Base-by-base conservation (phyloP, 2,888 invertebrate species). In the Byasa hedistus region DNA sequence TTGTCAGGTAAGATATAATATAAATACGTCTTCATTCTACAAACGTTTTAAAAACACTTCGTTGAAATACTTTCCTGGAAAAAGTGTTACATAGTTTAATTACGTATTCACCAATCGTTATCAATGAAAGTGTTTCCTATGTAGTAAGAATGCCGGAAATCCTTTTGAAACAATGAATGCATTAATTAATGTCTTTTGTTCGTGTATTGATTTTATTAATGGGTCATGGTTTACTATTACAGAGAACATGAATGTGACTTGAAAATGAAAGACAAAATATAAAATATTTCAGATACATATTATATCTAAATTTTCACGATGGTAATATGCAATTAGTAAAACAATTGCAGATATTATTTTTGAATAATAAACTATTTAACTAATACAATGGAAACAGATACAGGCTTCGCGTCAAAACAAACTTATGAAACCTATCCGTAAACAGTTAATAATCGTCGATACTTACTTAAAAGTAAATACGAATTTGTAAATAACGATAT, bases 401-500 rank as follows among this genome's bases (percentile, higher is more conserved):
- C 68, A 62, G 61, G 65, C 60, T 24, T 54, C 61, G 56, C 65
- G 61, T 68, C 63, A 68, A 65, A 64, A 61, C 54, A 61, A 65
- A 64, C 69, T 70, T 66, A 68, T 62, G 54, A 69, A 71, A 69
- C 60, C 59, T 65, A 58, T 69, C 65, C 57, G 52, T 59, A 65
- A 65, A 69, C 68, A 68, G 64, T 64, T 65, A 66, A 68, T 69
- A 69, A 68, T 69, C 66, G 58, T 61, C 68, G 57, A 23, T 57
- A 27, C 27, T 67, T 48, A 48, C 21, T 17, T 23, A 22, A 36
- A 36, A 27, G n/a, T n/a, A 12, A 22, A 22, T 22, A 54, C 21
- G 23, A 54, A 54, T n/a, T 48, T n/a, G 15, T 54, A 54, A 22
- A 22, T 32, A 32, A 32, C 32, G 10, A 52, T 52, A 52, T 12